phyloP scores from a whole-genome alignment of 2,797 vertebrate genomes.

The Alectoris magna region DNA sequence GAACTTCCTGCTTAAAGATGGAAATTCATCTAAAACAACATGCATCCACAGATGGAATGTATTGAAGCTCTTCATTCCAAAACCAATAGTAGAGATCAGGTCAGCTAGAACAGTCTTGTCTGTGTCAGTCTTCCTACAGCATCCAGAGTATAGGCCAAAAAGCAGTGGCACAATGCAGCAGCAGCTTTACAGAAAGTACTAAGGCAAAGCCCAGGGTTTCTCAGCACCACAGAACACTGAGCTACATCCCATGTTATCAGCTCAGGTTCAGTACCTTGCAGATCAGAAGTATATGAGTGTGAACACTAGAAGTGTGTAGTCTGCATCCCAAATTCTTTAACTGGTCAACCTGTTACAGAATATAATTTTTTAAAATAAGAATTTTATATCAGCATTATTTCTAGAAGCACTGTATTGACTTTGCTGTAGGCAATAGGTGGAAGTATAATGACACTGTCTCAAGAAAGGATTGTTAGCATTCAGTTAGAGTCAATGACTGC shows the following conservation, averaged over 20 bases:
- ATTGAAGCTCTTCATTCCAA: neutral
- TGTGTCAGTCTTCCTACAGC: neutral
- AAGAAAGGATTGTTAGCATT: conserved; percentile 29
- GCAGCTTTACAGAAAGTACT: fast-evolving
- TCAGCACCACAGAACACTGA: neutral
- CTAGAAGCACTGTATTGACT: conserved; percentile 19
- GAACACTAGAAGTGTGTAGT: neutral
- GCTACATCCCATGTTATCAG: neutral
- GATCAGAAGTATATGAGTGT: neutral
- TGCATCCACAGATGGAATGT: neutral
- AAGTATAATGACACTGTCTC: neutral
- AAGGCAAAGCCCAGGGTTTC: neutral
- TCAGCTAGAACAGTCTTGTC: neutral
- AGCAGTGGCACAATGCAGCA: neutral
- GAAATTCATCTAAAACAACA: neutral
- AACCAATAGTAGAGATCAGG: fast-evolving
- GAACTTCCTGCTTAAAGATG: neutral
- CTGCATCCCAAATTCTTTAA: neutral
- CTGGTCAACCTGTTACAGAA: neutral
- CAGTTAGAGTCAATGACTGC: conserved; percentile 9
- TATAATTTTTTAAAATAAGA: neutral
- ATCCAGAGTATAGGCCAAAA: neutral
- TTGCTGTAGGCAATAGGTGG: conserved; percentile 24
- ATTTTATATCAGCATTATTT: neutral
- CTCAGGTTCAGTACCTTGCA: neutral